Percentiles rank a stretch among this genome's conserved stretches.
These are phyloP conservation scores for Macaria liturata DNA, from an alignment of 2,888 invertebrate genomes.

Conservation along the genomic window DNA sequence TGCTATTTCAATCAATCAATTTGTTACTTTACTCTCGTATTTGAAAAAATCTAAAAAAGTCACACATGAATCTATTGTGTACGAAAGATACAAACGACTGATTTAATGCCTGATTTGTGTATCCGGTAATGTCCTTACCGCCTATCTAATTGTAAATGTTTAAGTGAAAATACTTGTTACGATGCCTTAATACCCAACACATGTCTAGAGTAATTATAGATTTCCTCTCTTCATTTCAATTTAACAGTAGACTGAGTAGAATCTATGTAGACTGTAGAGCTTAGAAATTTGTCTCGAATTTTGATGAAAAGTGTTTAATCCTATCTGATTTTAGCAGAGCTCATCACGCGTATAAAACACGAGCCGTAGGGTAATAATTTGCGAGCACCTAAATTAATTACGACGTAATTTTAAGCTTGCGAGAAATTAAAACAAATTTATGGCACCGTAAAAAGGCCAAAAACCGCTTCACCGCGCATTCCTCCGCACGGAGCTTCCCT, in stretches of 20 bases:
- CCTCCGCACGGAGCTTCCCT: constrained; percentile 54
- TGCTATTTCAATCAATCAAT: no score
- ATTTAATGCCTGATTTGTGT: no score
- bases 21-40: no score
- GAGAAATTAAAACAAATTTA: constrained; percentile 44
- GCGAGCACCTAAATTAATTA: constrained; percentile 28
- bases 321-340: constrained; percentile 27
- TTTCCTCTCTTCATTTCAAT: constrained; percentile 10
- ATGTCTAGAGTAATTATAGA: not conserved
- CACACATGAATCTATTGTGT: no score
- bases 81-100: no score
- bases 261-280: constrained; percentile 12
- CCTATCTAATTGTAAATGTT: constrained; percentile 18
- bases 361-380: constrained; percentile 22
- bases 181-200: constrained; percentile 8
- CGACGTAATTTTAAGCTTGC: constrained; percentile 40
- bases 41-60: no score
- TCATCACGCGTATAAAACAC: constrained; percentile 23
- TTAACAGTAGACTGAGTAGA: constrained; percentile 2
- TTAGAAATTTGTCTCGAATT: not conserved
- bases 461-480: constrained; percentile 70
- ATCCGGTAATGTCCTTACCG: not conserved
- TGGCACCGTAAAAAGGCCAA: constrained; percentile 57
- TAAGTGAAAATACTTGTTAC: constrained; percentile 3
- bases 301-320: constrained; percentile 13